A percentile compares a stretch with the other conserved stretches of the same genome.
Evolutionary conservation across 2,113 vertebrate genomes (phyloP).

Genomic region (Clupea harengus): DNA sequence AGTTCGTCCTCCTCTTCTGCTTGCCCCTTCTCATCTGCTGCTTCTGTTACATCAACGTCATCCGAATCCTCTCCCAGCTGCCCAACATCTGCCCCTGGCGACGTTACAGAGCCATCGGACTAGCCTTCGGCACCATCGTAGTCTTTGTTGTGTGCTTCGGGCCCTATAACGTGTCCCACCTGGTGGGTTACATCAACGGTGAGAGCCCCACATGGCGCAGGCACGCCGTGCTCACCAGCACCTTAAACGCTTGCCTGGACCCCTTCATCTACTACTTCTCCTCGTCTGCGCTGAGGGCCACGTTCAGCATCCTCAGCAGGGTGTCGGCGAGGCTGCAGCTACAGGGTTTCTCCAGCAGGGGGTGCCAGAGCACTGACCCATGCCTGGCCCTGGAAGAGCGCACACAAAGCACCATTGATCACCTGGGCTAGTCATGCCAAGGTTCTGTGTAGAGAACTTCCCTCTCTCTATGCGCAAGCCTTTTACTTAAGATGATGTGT

Average conservation of each 20-base stretch:
- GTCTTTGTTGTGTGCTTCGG: slow-evolving; percentile 68
- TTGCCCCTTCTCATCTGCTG: slow-evolving; percentile 62
- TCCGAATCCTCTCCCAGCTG: slow-evolving; percentile 47
- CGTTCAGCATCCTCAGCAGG: slow-evolving; percentile 40
- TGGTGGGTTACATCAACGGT: slow-evolving; percentile 56
- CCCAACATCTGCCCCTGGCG: slow-evolving; percentile 45
- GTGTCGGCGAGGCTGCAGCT: neutral
- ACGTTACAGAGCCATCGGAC: slow-evolving; percentile 54
- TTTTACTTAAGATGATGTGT: too few species aligned
- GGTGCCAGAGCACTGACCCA: slow-evolving; percentile 14
- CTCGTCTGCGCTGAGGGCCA: slow-evolving; percentile 59
- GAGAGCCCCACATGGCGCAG: slow-evolving; percentile 62
- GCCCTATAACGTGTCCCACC: slow-evolving; percentile 59
- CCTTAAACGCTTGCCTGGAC: slow-evolving; percentile 72
- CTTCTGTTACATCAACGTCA: slow-evolving; percentile 63
- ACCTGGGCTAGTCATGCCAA: neutral
- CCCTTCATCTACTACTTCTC: slow-evolving; percentile 78
- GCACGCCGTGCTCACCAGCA: slow-evolving; percentile 64
- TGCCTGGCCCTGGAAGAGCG: slow-evolving; percentile 21
- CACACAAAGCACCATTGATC: slow-evolving; percentile 43
- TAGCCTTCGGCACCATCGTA: slow-evolving; percentile 56
- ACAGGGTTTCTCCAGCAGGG: neutral
- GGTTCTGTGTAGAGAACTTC: neutral
- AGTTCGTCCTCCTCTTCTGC: slow-evolving; percentile 61
- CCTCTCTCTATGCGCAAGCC: too few species aligned